A percentile compares a stretch with the other conserved stretches of the same genome.
phyloP scores from a whole-genome alignment of 2,797 vertebrate species.

The Crax fasciolata region DNA sequence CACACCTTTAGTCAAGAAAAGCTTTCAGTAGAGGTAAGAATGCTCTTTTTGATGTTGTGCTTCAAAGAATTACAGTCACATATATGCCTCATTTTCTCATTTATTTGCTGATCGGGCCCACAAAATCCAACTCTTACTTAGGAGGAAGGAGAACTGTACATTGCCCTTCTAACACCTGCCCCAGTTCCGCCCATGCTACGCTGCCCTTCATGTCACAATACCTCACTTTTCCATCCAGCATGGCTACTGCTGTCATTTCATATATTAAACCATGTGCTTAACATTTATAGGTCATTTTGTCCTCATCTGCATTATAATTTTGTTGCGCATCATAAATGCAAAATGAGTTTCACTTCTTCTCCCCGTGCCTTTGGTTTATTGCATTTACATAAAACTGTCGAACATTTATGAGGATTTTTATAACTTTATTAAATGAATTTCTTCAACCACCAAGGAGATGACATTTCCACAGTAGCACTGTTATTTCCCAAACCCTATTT shows the following conservation, averaged over 20 bases:
- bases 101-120: not conserved
- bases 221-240: not conserved
- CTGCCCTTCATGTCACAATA: not conserved
- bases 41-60: not conserved
- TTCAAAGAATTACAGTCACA: not conserved
- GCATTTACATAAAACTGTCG: slow-evolving; percentile 79
- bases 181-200: not conserved
- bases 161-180: not conserved
- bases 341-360: slow-evolving; percentile 68
- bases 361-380: slow-evolving; percentile 63
- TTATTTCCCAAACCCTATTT: slow-evolving; percentile 74
- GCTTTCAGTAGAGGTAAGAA: rapidly evolving
- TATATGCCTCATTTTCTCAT: not conserved
- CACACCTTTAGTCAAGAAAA: not conserved
- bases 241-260: not conserved
- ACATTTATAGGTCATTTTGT: slow-evolving; percentile 74
- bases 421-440: slow-evolving; percentile 75
- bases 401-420: slow-evolving; percentile 73
- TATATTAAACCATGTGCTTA: slow-evolving; percentile 57
- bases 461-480: slow-evolving; percentile 57
- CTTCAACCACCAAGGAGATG: slow-evolving; percentile 58
- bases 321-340: slow-evolving; percentile 62
- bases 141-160: not conserved
- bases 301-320: slow-evolving; percentile 68
- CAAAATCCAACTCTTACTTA: not conserved